Conservation (phyloP, 2,797 vertebrate genomes). For the Clarias laeviceps region DNA sequence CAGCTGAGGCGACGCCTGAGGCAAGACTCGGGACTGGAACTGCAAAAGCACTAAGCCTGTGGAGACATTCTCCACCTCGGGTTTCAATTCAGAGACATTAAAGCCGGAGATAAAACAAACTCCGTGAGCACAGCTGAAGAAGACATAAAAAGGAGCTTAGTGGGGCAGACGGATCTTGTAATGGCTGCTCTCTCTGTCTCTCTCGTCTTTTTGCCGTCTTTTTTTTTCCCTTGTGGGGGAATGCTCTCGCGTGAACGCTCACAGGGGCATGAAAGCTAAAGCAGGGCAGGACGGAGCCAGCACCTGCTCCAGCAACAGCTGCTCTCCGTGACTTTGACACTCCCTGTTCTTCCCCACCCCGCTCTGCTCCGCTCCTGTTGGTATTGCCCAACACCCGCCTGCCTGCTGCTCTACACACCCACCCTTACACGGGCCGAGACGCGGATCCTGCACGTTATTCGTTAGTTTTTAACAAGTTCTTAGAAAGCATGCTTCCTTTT, state of each 20-base stretch:
- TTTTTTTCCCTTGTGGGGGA: slow-evolving; percentile 9
- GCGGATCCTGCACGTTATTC: not conserved
- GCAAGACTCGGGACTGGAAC: slow-evolving; percentile 35
- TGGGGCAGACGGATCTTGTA: slow-evolving; percentile 17
- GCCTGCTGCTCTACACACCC: slow-evolving; percentile 42
- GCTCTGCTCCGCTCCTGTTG: slow-evolving; percentile 1
- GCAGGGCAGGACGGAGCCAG: slow-evolving; percentile 36
- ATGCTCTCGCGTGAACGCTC: slow-evolving; percentile 38
- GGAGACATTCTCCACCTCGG: slow-evolving; percentile 46
- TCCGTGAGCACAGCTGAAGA: slow-evolving; percentile 32
- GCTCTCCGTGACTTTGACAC: slow-evolving; percentile 53
- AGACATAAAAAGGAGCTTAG: slow-evolving; percentile 36
- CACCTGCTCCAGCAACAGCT: slow-evolving; percentile 60
- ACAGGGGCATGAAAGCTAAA: slow-evolving; percentile 44
- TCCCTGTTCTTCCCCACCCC: slow-evolving; percentile 47
- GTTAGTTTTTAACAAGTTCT: not conserved
- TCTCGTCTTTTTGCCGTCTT: not conserved
- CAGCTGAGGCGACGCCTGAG: slow-evolving; percentile 39
- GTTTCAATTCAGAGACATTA: slow-evolving; percentile 37
- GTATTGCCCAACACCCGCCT: slow-evolving; percentile 39
- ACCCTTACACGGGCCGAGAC: not conserved
- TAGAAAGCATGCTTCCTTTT: not conserved
- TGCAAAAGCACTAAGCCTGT: slow-evolving; percentile 25
- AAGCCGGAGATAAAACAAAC: slow-evolving; percentile 39
- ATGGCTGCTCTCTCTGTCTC: slow-evolving; percentile 27